Evolutionary conservation across 2,797 vertebrate species (phyloP).

Genomic region (Lepilemur ruficaudatus): DNA sequence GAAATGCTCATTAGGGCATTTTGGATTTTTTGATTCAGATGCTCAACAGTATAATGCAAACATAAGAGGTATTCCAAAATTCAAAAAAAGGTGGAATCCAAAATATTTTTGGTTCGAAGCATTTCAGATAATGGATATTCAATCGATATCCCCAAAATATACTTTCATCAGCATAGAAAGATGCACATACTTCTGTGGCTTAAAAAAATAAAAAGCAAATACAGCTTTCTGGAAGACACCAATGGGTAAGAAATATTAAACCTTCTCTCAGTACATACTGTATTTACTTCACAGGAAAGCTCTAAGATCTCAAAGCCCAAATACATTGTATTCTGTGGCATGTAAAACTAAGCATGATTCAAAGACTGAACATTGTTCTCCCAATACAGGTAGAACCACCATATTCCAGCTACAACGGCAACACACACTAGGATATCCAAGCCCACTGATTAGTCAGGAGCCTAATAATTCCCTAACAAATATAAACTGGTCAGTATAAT

Average conservation of each 20-base stretch:
- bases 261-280: not conserved
- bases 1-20: not conserved
- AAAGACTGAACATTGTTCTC: not conserved
- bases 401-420: not conserved
- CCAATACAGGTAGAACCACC: not conserved
- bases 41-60: not conserved
- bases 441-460: not conserved
- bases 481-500: not conserved
- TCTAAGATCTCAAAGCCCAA: not conserved
- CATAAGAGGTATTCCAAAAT: not conserved
- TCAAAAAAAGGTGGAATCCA: not conserved
- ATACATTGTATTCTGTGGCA: rapidly evolving
- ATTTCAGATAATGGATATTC: not conserved
- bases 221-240: not conserved
- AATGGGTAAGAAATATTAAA: not conserved
- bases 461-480: not conserved
- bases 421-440: not conserved
- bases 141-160: not conserved
- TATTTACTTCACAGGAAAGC: not conserved
- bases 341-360: too few species aligned
- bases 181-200: not conserved
- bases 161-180: not conserved
- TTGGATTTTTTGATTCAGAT: not conserved
- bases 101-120: not conserved
- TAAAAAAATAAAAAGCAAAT: not conserved